These are phyloP conservation scores for Drosophila lowei DNA, from an alignment of 1,140 invertebrate genomes.

Conservation along the genomic window DNA sequence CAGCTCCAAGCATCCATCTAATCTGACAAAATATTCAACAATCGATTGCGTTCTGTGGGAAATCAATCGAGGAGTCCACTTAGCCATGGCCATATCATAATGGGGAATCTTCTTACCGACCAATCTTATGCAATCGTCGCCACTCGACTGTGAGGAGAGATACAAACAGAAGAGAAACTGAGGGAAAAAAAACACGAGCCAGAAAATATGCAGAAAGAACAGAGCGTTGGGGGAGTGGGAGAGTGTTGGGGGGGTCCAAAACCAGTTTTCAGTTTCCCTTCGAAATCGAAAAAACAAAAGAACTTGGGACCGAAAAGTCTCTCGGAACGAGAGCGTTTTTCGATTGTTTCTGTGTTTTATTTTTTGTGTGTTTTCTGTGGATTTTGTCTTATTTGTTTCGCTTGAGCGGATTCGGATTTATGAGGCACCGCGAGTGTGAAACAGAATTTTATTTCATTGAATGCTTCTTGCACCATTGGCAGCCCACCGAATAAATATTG, in stretches of 20 bases:
- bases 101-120: constrained; percentile 42
- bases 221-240: constrained; percentile 8
- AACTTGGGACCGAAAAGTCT: constrained; percentile 38
- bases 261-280: constrained; percentile 58
- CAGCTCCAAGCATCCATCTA: constrained; percentile 37
- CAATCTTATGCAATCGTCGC: constrained; percentile 36
- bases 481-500: constrained; percentile 46
- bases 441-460: constrained; percentile 50
- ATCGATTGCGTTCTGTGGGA: constrained; percentile 38
- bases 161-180: constrained; percentile 26
- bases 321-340: constrained; percentile 24
- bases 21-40: constrained; percentile 12
- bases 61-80: constrained; percentile 40
- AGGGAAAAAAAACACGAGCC: constrained; percentile 5
- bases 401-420: constrained; percentile 44
- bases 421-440: constrained; percentile 49
- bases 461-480: constrained; percentile 47
- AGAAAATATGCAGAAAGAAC: constrained; percentile 7
- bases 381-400: constrained; percentile 51
- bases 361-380: neutral
- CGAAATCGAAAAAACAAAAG: constrained; percentile 41
- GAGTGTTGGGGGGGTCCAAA: neutral
- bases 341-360: neutral
- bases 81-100: constrained; percentile 50
- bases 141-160: constrained; percentile 40